Evolutionary conservation across 2,888 invertebrate species (phyloP), one percentile per base, ranked within the genome.

Genomic region (Magallana nippona): DNA sequence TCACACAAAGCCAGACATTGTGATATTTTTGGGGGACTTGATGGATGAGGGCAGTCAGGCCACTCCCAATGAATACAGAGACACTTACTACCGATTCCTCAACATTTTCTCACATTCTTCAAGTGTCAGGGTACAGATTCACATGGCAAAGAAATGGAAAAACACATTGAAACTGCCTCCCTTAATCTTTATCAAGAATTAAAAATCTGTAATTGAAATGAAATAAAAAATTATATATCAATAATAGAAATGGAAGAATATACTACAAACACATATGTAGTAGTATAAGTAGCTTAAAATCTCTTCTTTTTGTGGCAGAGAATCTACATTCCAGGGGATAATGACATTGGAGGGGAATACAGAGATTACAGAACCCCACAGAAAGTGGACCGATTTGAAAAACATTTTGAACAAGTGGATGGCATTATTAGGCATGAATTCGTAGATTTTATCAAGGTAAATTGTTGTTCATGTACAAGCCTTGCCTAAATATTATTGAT

Each of bases 311-410:
- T 17, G n/a, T 86, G 88, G 86, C 91, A 94, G 94, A 92, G 91
- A 78, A 91, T 99, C 82, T 98, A 97, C 95, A 94, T 99, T 87
- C 97, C 98, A 27, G 99, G 99, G 8, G 99, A 99, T 94, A 99
- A 99, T 94, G 99, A 99, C 93, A 97, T 99, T 85, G 99, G 99
- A 10, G 99, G 99, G 17, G 99, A 99, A 94, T 96, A 90, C 11
- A 82, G 86, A 56, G 93, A 93, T 83, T 83, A 88, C 55, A 87
- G 91, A 55, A 91, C 91, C 94, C 78, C 84, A n/a, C 86, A 95
- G n/a, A 97, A 97, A 94, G 93, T 97, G 10, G 94, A 95, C 19
- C 96, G 97, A 91, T 98, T 97, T 93, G 96, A 96, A 85, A 95
- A 96, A 89, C 96, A 96, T 88, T 98, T 98, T 93, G 95, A 95